Evolutionary conservation across 2,888 invertebrate species (phyloP), one percentile per base, ranked within the genome.

Genomic region (Orthosia gothica): DNA sequence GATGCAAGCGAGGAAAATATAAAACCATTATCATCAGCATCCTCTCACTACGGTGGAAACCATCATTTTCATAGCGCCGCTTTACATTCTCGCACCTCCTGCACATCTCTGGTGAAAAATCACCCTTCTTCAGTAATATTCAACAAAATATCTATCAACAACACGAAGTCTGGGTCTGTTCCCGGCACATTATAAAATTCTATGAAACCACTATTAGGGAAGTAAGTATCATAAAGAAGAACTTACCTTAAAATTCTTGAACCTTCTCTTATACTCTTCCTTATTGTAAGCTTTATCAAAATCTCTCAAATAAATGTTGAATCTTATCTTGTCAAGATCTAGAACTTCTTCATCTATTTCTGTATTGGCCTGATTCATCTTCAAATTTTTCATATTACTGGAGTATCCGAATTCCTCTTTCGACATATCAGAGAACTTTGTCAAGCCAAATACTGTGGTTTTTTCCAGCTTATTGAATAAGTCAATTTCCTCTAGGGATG

Each of bases 391-490:
- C 40, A 9, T 40, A 9, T 40, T 1, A 40, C 40, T 40, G 40
- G 1, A 7, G 1, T 40, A 40, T 40, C 40, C 40, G 18, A 89
- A 81, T 70, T 93, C 92, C 5, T 88, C 9, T 11, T 54, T 52
- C 2, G 90, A 82, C 88, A 88, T 84, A 67, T 93, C 92, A 0
- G 92, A 88, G 71, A 91, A 93, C 52, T 89, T 87, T 0, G 90
- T 93, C n/a, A 89, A 62, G 0, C 92, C 91, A 50, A 88, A 89
- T 1, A 76, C 83, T 0, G 87, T 84, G 0, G 83, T 77, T 0
- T 79, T 74, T n/a, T 87, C 86, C 0, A 77, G n/a, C 0, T 55
- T 58, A 13, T 91, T 91, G 15, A 89, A 61, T 32, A 32, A 76
- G 0, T 82, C 64, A 65, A 92, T 90, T 54, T 91, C 87, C 61